These are phyloP conservation scores for Calliopum simillimum DNA, from an alignment of 2,888 invertebrate species.

Conservation along the genomic window DNA sequence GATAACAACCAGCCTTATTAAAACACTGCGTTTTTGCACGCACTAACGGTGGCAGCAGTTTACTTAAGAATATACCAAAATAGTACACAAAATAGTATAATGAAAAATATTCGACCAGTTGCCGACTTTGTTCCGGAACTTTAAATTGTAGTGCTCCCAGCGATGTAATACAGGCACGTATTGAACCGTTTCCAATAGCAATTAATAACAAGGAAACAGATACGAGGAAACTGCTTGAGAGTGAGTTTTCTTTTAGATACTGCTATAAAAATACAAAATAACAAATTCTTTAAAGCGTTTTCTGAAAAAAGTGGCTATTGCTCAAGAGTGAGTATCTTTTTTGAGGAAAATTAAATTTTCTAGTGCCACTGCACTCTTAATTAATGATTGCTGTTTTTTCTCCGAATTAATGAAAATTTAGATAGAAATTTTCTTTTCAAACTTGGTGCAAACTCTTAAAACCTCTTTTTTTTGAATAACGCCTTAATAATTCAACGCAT, in stretches of 20 bases:
- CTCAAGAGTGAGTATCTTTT: no score
- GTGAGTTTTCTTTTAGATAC: neutral
- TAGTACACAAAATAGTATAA: slow-evolving; percentile 75
- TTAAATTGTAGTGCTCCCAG: slow-evolving; percentile 78
- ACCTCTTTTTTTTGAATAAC: slow-evolving; percentile 6
- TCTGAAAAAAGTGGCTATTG: neutral
- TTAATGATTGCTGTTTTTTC: slow-evolving; percentile 2
- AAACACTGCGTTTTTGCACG: slow-evolving; percentile 70
- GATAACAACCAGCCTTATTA: slow-evolving; percentile 71
- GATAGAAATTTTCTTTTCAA: neutral
- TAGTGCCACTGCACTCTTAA: no score
- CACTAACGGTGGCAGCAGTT: slow-evolving; percentile 74
- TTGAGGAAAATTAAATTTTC: no score
- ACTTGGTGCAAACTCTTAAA: neutral
- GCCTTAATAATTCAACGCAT: neutral
- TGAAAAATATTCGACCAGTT: slow-evolving; percentile 74
- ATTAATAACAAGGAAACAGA: slow-evolving; percentile 73
- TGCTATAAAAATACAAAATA: slow-evolving; percentile 12
- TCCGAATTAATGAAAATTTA: neutral
- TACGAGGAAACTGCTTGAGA: slow-evolving; percentile 67
- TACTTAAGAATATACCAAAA: slow-evolving; percentile 74
- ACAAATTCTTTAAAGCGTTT: slow-evolving; percentile 15
- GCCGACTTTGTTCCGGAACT: slow-evolving; percentile 69
- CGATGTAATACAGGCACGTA: slow-evolving; percentile 78
- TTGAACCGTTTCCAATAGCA: slow-evolving; percentile 76